These are phyloP conservation scores for Trisateles emortualis DNA, from an alignment of 2,888 invertebrate species.

Conservation along the genomic window DNA sequence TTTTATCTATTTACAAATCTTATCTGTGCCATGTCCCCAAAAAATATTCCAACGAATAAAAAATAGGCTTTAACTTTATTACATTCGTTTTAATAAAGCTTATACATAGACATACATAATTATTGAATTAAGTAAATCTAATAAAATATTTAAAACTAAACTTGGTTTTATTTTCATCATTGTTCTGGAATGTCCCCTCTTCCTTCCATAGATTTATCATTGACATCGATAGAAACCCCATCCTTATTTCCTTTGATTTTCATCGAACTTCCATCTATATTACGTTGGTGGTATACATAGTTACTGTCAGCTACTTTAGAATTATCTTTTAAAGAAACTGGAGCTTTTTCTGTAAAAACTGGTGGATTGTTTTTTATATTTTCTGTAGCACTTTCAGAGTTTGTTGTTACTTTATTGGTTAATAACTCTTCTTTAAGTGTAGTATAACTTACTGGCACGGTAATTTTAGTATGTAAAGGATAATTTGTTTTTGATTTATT, in stretches of 20 bases:
- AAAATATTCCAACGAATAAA: constrained; percentile 43
- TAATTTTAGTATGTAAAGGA: neutral
- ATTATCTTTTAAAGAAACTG: constrained; percentile 1
- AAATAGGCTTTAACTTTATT: constrained; percentile 45
- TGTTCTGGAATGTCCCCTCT: constrained; percentile 43
- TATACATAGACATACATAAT: constrained; percentile 18
- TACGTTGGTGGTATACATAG: constrained; percentile 13
- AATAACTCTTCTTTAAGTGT: neutral
- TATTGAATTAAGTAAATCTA: constrained; percentile 39
- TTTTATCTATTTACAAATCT: constrained; percentile 13
- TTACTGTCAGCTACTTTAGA: constrained; percentile 6
- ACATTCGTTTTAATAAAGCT: constrained; percentile 46
- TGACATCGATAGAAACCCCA: constrained; percentile 2
- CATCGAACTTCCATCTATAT: constrained; percentile 10
- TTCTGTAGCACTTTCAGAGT: neutral
- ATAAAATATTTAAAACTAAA: constrained; percentile 37
- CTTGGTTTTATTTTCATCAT: constrained; percentile 19
- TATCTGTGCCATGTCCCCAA: constrained; percentile 42
- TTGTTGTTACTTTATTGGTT: neutral
- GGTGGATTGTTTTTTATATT: neutral
- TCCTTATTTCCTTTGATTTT: constrained; percentile 5
- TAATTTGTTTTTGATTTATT: neutral
- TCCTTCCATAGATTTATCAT: neutral
- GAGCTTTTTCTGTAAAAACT: neutral
- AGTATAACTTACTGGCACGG: neutral